A percentile compares a stretch with the other conserved stretches of the same genome.
These are phyloP conservation scores for Griposia aprilina DNA, from an alignment of 2,888 invertebrate genomes.

Conservation along the genomic window DNA sequence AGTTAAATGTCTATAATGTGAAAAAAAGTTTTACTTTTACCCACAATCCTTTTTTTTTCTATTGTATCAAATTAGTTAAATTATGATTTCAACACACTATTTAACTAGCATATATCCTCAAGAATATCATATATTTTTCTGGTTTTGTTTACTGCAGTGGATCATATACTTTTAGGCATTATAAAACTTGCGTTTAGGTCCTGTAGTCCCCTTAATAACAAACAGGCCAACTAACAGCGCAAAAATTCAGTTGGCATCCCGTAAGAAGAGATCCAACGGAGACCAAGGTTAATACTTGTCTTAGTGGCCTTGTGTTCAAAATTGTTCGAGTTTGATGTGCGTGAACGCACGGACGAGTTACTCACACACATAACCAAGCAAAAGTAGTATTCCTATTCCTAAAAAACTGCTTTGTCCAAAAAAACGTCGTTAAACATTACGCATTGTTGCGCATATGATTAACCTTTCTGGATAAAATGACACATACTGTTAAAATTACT, in stretches of 20 bases:
- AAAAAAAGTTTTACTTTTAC: too few species aligned
- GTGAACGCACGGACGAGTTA: background rate
- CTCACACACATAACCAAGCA: background rate
- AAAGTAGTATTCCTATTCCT: background rate
- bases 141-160: too few species aligned
- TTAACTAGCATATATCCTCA: too few species aligned
- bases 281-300: background rate
- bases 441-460: background rate
- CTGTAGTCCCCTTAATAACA: too few species aligned
- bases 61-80: too few species aligned
- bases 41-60: too few species aligned
- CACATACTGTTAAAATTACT: background rate
- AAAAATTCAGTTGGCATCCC: background rate
- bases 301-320: background rate
- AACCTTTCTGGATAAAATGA: constrained; percentile 3
- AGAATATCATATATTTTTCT: too few species aligned
- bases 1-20: too few species aligned
- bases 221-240: background rate
- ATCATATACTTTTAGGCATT: too few species aligned
- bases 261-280: background rate
- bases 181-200: too few species aligned
- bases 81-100: too few species aligned
- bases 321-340: background rate
- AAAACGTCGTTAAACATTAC: background rate
- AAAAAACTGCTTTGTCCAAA: background rate